Conservation (phyloP, 2,113 vertebrate species). For the Tinamus guttatus region DNA sequence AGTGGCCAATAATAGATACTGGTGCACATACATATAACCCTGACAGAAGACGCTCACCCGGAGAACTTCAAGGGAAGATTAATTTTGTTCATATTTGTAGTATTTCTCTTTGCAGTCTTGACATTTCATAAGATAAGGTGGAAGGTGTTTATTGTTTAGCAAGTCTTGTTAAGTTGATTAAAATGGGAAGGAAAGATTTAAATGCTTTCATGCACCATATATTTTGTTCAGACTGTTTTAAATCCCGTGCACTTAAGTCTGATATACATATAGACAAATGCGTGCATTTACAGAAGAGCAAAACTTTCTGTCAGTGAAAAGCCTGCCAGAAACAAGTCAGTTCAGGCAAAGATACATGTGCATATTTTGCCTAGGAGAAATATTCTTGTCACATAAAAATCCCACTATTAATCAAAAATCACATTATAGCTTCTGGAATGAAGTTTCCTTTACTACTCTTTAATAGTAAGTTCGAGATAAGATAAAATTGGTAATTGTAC, state of each 20-base stretch:
- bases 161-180: constrained; percentile 41
- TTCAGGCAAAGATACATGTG: constrained; percentile 72
- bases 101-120: constrained; percentile 10
- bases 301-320: constrained; percentile 39
- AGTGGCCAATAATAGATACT: not conserved
- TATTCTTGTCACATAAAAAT: constrained; percentile 89
- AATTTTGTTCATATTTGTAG: constrained; percentile 15
- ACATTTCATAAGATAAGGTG: not conserved
- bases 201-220: not conserved
- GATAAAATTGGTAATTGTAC: constrained; percentile 87
- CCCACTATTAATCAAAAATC: constrained; percentile 87
- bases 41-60: not conserved
- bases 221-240: not conserved
- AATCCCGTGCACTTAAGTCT: not conserved
- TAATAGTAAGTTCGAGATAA: constrained; percentile 84
- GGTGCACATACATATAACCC: not conserved
- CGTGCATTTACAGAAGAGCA: constrained; percentile 1
- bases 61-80: not conserved
- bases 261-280: not conserved
- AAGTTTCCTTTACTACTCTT: constrained; percentile 84
- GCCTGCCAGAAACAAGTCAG: constrained; percentile 75
- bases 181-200: constrained; percentile 3
- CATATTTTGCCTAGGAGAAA: constrained; percentile 79
- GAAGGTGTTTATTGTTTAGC: constrained; percentile 10
- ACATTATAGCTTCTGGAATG: constrained; percentile 84